Conservation (phyloP, 2,888 invertebrate genomes). For the Archips crataeganus region DNA sequence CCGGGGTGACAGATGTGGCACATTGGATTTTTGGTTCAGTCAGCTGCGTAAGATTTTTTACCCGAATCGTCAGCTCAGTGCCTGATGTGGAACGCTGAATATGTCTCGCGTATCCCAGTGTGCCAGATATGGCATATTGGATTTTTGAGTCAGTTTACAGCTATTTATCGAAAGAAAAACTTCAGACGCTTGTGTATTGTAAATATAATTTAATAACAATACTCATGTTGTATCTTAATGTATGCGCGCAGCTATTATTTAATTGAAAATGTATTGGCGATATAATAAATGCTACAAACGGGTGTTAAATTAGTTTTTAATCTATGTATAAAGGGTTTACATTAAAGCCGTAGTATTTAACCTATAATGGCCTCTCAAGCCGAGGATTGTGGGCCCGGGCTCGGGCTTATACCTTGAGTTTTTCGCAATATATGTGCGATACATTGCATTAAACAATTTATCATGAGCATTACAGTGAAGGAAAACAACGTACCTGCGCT, state of each 20-base stretch:
- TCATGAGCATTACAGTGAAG: too few species aligned
- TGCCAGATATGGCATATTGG: not conserved
- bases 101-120: not conserved
- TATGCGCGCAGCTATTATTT: slow-evolving; percentile 6
- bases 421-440: too few species aligned
- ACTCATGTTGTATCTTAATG: slow-evolving; percentile 23
- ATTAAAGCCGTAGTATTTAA: too few species aligned
- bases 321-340: too few species aligned
- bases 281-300: not conserved
- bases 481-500: too few species aligned
- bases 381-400: too few species aligned
- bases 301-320: not conserved
- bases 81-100: not conserved
- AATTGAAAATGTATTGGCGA: slow-evolving; percentile 3
- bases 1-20: not conserved
- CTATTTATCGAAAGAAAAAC: not conserved
- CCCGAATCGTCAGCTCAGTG: too few species aligned
- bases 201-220: slow-evolving; percentile 32
- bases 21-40: not conserved
- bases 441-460: too few species aligned
- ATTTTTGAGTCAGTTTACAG: not conserved
- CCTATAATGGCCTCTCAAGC: too few species aligned
- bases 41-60: not conserved
- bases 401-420: too few species aligned
- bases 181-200: not conserved